Conservation (phyloP, 2,797 vertebrate species). For the Amphiprion clarkii region DNA sequence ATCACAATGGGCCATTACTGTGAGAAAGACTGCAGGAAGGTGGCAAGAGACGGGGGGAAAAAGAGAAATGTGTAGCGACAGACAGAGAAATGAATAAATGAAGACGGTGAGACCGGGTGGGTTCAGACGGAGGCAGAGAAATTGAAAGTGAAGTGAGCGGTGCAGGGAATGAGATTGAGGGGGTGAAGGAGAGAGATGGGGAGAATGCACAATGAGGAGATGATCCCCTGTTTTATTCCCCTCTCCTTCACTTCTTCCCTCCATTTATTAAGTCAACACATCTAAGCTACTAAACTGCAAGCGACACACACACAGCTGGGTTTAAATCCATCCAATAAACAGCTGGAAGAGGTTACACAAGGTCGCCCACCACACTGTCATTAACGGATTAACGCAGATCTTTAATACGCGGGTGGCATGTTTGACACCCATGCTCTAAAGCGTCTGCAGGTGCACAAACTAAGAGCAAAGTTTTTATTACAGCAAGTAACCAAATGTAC, state of each 20-base stretch:
- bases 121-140: constrained; percentile 39
- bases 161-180: constrained; percentile 39
- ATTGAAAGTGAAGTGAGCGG: constrained; percentile 67
- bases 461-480: too few species aligned
- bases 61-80: not conserved
- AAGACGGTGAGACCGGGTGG: constrained; percentile 24
- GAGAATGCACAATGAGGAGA: constrained; percentile 60
- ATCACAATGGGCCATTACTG: too few species aligned
- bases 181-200: constrained; percentile 20
- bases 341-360: constrained; percentile 9
- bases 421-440: too few species aligned
- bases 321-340: not conserved
- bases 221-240: constrained; percentile 3
- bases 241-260: not conserved
- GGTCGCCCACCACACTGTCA: too few species aligned
- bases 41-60: not conserved
- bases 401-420: too few species aligned
- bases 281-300: constrained; percentile 8
- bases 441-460: too few species aligned
- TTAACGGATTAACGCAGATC: too few species aligned
- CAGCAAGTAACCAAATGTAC: too few species aligned
- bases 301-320: constrained; percentile 6
- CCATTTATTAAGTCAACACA: constrained; percentile 3
- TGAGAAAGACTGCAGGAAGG: not conserved
- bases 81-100: constrained; percentile 56